Evolutionary conservation across 2,888 invertebrate genomes (phyloP).

Genomic region (Pyrocoelia pectoralis): DNA sequence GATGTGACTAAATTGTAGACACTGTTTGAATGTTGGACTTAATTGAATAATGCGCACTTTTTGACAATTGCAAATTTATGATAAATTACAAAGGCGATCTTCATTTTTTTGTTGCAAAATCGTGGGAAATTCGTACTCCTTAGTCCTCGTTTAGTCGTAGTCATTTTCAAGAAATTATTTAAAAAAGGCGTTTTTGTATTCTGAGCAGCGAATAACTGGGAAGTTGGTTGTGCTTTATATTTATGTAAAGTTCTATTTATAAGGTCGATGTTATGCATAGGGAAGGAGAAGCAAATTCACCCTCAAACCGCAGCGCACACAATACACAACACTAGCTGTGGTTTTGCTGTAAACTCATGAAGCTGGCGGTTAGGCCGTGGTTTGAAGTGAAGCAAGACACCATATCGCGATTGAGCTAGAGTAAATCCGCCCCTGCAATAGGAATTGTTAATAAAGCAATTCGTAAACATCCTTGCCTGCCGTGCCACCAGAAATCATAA

Average conservation of each 20-base stretch:
- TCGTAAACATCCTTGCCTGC: constrained; percentile 32
- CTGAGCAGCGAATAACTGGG: too few relatives aligned
- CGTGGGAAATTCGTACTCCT: not conserved
- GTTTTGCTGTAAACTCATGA: constrained; percentile 58
- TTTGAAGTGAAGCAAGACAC: constrained; percentile 46
- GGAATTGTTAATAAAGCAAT: constrained; percentile 38
- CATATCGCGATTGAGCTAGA: constrained; percentile 33
- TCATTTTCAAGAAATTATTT: too few relatives aligned
- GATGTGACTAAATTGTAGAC: constrained; percentile 31
- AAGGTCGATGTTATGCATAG: constrained; percentile 36
- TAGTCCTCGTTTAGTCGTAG: too few relatives aligned
- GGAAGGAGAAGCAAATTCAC: constrained; percentile 43
- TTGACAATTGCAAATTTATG: not conserved
- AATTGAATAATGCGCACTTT: constrained; percentile 28
- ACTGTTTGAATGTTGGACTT: constrained; percentile 27
- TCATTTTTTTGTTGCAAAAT: not conserved
- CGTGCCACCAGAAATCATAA: constrained; percentile 28
- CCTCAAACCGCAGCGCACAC: constrained; percentile 49
- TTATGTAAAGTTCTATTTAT: constrained; percentile 23
- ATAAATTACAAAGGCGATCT: not conserved
- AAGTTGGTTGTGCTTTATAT: constrained; percentile 6
- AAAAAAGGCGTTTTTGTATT: too few relatives aligned
- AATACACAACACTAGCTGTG: constrained; percentile 50
- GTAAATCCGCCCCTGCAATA: constrained; percentile 30
- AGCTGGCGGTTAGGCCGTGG: constrained; percentile 55